Evolutionary conservation across 92 coral and sea anemone genomes (phyloP), one percentile per base, ranked within the genome.

Genomic region (Porites divaricata): DNA sequence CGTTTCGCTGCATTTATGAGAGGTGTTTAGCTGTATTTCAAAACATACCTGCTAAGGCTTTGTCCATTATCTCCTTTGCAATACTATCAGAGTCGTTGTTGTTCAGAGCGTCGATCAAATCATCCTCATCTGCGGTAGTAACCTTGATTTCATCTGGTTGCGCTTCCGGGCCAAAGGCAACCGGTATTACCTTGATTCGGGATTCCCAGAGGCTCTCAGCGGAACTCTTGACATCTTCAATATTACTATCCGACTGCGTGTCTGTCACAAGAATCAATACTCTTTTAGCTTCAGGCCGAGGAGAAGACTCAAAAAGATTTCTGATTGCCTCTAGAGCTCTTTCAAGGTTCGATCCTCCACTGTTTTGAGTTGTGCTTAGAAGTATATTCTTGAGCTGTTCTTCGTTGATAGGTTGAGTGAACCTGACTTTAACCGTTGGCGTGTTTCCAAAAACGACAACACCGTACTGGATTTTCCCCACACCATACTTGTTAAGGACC

Each of bases 211-310:
- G 88, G 62, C 65, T 81, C 59, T 87, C 80, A 19, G 88, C 85
- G 35, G 91, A 80, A 63, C 57, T 63, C 23, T 26, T 70, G 11
- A 90, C 70, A 54, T 84, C 88, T 28, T 87, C 73, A 41, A 68
- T 57, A 35, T 72, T 77, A 9, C 92, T 81, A 63, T 85, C 93
- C 16, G 95, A 89, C 69, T 67, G 59, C 51, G 85, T 91, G 52
- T 95, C 99, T 54, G 96, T 92, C 85, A 96, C 88, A 16, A 96
- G 82, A 23, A 96, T 90, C 50, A 96, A 74, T 35, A 90, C 91
- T 72, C 93, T 90, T 62, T 80, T 85, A 35, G 96, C 93, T 45
- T 83, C 93, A 14, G 81, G 78, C 6, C 98, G 96, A 17, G 92
- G 88, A 41, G 88, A 87, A 67, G 90, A 68, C 21, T 90, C 83